Percentiles rank a stretch among this genome's conserved stretches.
Conservation (phyloP, 1,140 invertebrate genomes). For the Tyrophagus putrescentiae region DNA sequence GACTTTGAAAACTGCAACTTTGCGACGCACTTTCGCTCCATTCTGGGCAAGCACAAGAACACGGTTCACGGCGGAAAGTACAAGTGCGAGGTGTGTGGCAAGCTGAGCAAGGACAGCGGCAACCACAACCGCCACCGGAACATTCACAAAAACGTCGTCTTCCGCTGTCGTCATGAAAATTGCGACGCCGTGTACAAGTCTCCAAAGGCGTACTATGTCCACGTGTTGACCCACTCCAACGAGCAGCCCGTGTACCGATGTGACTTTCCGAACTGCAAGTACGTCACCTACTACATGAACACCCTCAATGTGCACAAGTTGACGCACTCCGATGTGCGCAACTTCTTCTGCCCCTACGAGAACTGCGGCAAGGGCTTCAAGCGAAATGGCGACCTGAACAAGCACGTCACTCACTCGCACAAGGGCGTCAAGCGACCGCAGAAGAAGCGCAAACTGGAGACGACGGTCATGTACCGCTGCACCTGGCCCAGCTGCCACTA, state of each 20-base stretch:
- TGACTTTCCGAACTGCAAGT: conserved; percentile 9
- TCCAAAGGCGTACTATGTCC: conserved; percentile 7
- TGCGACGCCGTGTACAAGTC: conserved; percentile 10
- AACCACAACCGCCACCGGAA: conserved; percentile 16
- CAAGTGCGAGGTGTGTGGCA: conserved; percentile 16
- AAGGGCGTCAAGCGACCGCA: conserved; percentile 12
- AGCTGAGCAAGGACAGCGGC: conserved; percentile 3
- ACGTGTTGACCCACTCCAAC: conserved; percentile 13
- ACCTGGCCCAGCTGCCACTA: background rate
- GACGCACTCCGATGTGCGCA: conserved; percentile 12
- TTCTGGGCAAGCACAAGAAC: conserved; percentile 13
- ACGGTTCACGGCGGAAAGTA: conserved; percentile 9
- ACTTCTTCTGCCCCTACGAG: conserved; percentile 11
- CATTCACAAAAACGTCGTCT: conserved; percentile 8
- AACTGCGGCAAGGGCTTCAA: conserved; percentile 11
- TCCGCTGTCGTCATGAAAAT: background rate
- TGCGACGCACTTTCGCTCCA: conserved; percentile 13
- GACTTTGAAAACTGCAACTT: background rate
- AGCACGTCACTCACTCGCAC: conserved; percentile 9
- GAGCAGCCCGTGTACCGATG: conserved; percentile 5
- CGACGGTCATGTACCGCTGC: conserved; percentile 1
- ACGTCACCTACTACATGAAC: conserved; percentile 11
- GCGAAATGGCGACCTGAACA: conserved; percentile 14
- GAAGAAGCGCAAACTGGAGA: conserved; percentile 6
- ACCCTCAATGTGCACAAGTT: conserved; percentile 16